Evolutionary conservation across 2,888 invertebrate species (phyloP).

Genomic region (Caenorhabditis sp.): DNA sequence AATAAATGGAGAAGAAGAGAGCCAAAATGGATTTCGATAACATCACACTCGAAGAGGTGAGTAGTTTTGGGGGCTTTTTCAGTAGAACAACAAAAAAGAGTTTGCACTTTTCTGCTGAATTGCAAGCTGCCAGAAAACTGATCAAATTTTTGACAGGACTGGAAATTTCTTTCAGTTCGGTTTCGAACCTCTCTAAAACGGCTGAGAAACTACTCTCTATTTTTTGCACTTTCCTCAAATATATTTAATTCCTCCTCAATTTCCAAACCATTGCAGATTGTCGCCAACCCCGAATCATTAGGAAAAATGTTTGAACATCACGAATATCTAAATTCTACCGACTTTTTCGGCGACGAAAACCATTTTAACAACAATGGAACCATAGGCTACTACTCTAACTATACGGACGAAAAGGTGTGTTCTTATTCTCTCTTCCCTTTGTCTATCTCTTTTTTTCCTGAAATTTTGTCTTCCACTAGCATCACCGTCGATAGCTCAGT

Average conservation of each 20-base stretch:
- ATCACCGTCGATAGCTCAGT: constrained; percentile 54
- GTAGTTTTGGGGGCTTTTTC: neutral
- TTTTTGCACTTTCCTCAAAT: too few relatives aligned
- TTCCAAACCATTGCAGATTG: too few relatives aligned
- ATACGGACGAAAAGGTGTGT: neutral
- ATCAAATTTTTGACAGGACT: neutral
- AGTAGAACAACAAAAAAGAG: neutral
- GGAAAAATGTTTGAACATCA: too few relatives aligned
- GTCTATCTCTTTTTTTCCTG: constrained; percentile 8
- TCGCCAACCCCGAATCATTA: too few relatives aligned
- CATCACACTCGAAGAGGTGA: constrained; percentile 31
- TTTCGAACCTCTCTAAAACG: neutral
- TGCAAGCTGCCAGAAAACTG: neutral
- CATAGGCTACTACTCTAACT: neutral
- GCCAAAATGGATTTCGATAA: constrained; percentile 11
- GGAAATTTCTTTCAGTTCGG: neutral
- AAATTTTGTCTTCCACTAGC: neutral
- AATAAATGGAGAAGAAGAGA: neutral
- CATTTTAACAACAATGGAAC: too few relatives aligned
- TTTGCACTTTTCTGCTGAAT: neutral
- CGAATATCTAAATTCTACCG: too few relatives aligned
- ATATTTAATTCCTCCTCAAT: too few relatives aligned
- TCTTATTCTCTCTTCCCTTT: neutral
- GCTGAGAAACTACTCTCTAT: neutral
- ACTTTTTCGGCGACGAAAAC: too few relatives aligned